phyloP scores from a whole-genome alignment of 2,113 vertebrate species.

The Dipodomys spectabilis region DNA sequence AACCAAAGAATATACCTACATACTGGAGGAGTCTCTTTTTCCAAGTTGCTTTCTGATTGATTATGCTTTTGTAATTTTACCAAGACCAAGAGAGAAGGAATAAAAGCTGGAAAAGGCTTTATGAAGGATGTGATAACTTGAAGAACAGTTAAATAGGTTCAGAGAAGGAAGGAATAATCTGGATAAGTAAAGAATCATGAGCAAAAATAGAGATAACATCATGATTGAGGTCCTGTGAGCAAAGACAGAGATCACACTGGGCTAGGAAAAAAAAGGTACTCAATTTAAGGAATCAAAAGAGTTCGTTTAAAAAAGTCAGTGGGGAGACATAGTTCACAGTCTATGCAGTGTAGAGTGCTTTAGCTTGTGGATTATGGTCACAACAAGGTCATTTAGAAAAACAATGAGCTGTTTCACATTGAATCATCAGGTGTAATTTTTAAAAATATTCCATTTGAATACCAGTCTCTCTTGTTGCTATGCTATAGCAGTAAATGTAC shows the following conservation, averaged over 20 bases:
- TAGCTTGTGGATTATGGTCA: background rate
- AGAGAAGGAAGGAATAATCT: background rate
- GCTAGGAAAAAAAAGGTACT: background rate
- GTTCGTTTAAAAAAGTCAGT: background rate
- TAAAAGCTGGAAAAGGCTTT: background rate
- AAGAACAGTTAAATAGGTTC: background rate
- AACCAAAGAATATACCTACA: background rate
- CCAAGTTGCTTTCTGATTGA: background rate
- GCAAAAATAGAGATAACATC: background rate
- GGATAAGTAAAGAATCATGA: background rate
- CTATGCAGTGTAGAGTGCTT: background rate
- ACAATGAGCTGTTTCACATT: slow-evolving; percentile 27
- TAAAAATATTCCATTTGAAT: background rate
- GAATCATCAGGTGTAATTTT: slow-evolving; percentile 19
- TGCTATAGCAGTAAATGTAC: background rate
- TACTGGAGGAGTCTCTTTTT: background rate
- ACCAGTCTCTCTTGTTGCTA: background rate
- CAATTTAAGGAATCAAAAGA: background rate
- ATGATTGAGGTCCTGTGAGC: background rate
- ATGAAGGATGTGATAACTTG: background rate
- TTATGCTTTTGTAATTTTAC: background rate
- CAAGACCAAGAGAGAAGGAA: background rate
- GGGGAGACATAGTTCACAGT: background rate
- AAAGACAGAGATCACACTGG: background rate
- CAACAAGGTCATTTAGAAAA: slow-evolving; percentile 16